Percentiles rank a stretch among this genome's conserved stretches.
These are phyloP conservation scores for Bubo scandiacus DNA, from an alignment of 2,113 vertebrate species.

Conservation along the genomic window DNA sequence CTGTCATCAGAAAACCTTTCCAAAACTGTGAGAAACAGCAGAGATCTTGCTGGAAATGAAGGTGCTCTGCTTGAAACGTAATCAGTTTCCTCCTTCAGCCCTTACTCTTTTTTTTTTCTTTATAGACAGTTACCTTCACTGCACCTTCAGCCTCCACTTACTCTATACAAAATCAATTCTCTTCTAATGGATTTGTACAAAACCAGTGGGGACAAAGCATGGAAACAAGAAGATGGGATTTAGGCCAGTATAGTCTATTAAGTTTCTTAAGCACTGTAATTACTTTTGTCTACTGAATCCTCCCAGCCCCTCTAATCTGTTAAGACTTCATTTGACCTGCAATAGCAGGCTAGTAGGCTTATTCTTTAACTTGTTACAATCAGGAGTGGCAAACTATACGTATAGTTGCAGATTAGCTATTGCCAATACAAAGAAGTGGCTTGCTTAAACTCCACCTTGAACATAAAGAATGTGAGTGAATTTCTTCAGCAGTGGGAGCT, in stretches of 20 bases:
- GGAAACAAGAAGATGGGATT: neutral
- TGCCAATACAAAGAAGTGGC: neutral
- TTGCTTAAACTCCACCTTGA: neutral
- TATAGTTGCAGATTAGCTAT: neutral
- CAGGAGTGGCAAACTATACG: neutral
- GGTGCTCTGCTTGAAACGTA: conserved; percentile 10
- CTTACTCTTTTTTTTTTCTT: neutral
- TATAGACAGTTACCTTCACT: neutral
- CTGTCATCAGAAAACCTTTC: conserved; percentile 43
- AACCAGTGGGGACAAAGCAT: rapidly evolving
- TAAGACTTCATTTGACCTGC: neutral
- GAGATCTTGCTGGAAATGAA: conserved; percentile 24
- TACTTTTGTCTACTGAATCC: neutral
- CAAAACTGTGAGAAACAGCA: conserved; percentile 32
- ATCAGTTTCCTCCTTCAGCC: neutral
- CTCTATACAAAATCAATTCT: neutral
- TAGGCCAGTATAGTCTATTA: neutral
- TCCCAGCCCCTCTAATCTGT: neutral
- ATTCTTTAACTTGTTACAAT: neutral
- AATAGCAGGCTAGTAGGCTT: neutral
- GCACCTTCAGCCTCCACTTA: neutral
- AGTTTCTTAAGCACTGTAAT: neutral
- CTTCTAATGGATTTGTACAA: neutral
- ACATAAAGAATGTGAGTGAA: neutral
- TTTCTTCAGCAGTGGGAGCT: neutral